Base-by-base conservation (phyloP, 1,140 invertebrate species). In the Ips nitidus region DNA sequence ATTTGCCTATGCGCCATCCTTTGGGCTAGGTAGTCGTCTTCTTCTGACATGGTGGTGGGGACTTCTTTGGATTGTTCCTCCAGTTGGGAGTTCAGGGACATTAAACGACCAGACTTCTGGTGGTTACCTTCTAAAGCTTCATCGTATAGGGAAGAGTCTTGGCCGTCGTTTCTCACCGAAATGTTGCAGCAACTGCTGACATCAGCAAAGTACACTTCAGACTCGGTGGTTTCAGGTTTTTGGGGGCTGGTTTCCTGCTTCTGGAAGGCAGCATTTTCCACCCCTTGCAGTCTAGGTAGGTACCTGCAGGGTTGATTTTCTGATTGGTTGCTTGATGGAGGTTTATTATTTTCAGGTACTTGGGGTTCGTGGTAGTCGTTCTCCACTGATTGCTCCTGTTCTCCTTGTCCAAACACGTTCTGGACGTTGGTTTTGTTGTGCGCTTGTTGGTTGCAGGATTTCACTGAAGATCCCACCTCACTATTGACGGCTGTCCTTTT, bases 141-240 rank as follows among this genome's bases (percentile, higher is more conserved):
- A 67, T 82, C 81, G 65, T 82, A 82, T 36, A 82, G 55, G 1
- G 79, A 80, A 4, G 80, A 81, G 73, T 80, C 80, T 66, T 78
- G 80, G 2, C 79, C 79, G 74, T 87, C 86, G 72, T 87, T 86
- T 73, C 88, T 85, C 2, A 90, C 83, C 63, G 88, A 90, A 66
- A 90, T 87, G 76, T 90, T 90, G 73, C 91, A 92, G 75, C 91
- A 93, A 58, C 91, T 93, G n/a, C 90, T 92, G 1, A 93, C 91
- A 75, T 94, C 91, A 1, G 91, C 91, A 77, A 93, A 93, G 76
- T 94, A 93, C 1, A 94, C 84, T 80, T 94, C 92, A 2, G 90
- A 92, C 70, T 88, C 87, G 0, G 86, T 83, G n/a, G 85, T 83
- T 72, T 86, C 86, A 66, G 78, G 81, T 82, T 85, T 83, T 52